These are phyloP conservation scores for Ectemnius cavifrons DNA, from an alignment of 2,888 invertebrate genomes.

Conservation along the genomic window DNA sequence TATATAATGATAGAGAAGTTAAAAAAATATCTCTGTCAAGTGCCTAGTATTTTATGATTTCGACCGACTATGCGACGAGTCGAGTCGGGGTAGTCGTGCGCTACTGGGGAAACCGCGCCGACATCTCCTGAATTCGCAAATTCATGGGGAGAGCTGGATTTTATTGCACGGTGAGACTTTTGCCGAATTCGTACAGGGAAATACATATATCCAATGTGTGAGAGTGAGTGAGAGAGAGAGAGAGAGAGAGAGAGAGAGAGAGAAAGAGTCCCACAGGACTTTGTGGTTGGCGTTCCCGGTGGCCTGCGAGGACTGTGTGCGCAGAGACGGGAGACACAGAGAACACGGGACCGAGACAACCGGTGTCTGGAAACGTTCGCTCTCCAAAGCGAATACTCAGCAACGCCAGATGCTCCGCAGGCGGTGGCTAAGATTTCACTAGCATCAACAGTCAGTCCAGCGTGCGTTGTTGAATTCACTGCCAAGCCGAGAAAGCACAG, in stretches of 20 bases:
- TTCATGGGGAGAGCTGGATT: conserved; percentile 53
- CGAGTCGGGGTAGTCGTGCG: neutral
- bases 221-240: no score
- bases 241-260: no score
- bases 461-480: no score
- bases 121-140: conserved; percentile 60
- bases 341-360: conserved; percentile 35
- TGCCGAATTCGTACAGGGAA: conserved; percentile 46
- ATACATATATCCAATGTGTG: no score
- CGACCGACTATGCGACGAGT: neutral
- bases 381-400: conserved; percentile 49
- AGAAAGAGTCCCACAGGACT: neutral
- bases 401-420: conserved; percentile 66
- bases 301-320: neutral
- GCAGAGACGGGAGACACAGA: neutral
- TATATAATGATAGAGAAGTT: no score
- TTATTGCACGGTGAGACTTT: conserved; percentile 61
- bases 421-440: conserved; percentile 49
- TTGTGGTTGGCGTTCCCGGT: conserved; percentile 17
- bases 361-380: conserved; percentile 33
- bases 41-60: no score
- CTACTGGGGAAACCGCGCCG: conserved; percentile 21
- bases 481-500: no score
- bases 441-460: conserved; percentile 6
- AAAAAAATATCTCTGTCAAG: no score